Conservation (phyloP, 2,888 invertebrate species). For the Dolichomitus sp. region DNA sequence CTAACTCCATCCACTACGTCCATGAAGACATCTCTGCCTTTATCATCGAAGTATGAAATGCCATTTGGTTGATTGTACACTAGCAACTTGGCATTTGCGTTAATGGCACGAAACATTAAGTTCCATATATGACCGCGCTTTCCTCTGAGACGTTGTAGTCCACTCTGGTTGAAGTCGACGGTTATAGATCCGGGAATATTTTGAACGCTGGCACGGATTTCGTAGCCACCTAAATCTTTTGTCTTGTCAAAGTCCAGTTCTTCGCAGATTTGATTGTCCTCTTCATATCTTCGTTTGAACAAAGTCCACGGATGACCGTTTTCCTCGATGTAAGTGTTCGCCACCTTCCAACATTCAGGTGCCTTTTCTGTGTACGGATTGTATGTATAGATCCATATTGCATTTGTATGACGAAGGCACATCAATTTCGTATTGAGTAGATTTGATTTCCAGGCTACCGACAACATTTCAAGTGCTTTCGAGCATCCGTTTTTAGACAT, state of each 20-base stretch:
- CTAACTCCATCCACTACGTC: not conserved
- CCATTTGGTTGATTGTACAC: not conserved
- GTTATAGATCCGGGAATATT: not conserved
- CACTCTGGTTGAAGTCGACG: not conserved
- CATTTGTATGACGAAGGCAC: slow-evolving; percentile 49
- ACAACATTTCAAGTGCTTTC: slow-evolving; percentile 53
- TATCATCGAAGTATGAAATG: not conserved
- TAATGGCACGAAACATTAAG: not conserved
- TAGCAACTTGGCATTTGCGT: slow-evolving; percentile 1
- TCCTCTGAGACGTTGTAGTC: not conserved
- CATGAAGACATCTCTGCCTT: not conserved
- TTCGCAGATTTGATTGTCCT: not conserved
- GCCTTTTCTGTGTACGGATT: slow-evolving; percentile 65
- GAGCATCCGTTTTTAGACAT: slow-evolving; percentile 46
- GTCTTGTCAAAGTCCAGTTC: slow-evolving; percentile 37
- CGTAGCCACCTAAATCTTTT: slow-evolving; percentile 26
- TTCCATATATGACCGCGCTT: not conserved
- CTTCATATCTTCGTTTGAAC: not conserved
- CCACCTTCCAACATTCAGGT: slow-evolving; percentile 61
- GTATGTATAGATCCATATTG: slow-evolving; percentile 61
- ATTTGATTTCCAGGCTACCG: slow-evolving; percentile 64
- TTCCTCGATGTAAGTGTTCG: not conserved
- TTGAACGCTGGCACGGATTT: slow-evolving; percentile 3
- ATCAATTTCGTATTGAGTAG: slow-evolving; percentile 62
- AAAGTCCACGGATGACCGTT: not conserved